Base-by-base conservation (phyloP, 2,113 vertebrate species). In the Spea multiplicata region DNA sequence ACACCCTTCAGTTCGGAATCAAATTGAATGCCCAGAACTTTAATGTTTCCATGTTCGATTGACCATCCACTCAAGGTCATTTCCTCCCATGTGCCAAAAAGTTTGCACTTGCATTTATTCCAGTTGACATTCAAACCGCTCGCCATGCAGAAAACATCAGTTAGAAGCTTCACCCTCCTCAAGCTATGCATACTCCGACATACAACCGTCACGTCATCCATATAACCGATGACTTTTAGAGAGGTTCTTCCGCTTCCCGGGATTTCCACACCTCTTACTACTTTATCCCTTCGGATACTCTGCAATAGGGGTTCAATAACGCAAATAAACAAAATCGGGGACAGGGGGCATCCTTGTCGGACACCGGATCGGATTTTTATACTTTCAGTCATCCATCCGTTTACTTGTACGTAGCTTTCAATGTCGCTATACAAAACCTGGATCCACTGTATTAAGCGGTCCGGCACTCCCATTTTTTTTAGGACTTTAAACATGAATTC, bases 341-440 rank as follows among this genome's bases (percentile, higher is more conserved):
- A 75, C 30, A 75, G 5, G 1, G 74, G 74, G 44, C 74, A 75
- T 6, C 64, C 64, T 10, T 75, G 74, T 14, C 61, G 53, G 10
- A 67, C 49, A 1, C 74, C 64, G 2, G 48, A 75, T 0, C 5
- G 6, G 0, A 74, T 5, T 8, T 16, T 17, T 0, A 75, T 12
- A 1, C 6, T 5, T 3, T 53, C 44, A 8, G 48, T 55, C 14
- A 53, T 7, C 16, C 46, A 53, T 8, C 64, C 48, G 45, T 75
- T 75, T 2, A 75, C 74, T 2, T 44, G 3, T 4, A 75, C 44
- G 12, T 5, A 13, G 53, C 61, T 66, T 1, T 5, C 13, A 6
- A 75, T 53, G 4, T 8, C 10, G 0, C 14, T 44, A 66, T 75
- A 66, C 47, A 66, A 53, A 14, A n/a, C 3, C 14, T 30, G 65